Evolutionary conservation across 92 coral and sea anemone species (phyloP).

Genomic region (Siderastrea siderea): DNA sequence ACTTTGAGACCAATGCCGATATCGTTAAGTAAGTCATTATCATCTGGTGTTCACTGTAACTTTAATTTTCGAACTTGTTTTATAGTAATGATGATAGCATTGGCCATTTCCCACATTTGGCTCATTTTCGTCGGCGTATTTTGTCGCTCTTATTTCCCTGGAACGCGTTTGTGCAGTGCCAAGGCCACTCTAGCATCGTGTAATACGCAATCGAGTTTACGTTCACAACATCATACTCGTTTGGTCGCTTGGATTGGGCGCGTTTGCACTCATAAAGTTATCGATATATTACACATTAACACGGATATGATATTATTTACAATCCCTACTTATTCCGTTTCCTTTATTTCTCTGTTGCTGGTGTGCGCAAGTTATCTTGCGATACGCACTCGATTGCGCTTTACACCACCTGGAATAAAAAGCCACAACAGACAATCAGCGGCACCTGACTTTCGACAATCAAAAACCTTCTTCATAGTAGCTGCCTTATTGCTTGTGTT

Average conservation of each 20-base stretch:
- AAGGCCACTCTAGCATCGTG: constrained; percentile 16
- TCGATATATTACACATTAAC: neutral
- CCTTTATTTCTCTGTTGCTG: neutral
- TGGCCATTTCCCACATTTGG: too few species aligned
- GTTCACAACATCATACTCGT: neutral
- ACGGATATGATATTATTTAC: neutral
- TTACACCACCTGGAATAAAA: neutral
- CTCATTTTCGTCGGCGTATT: neutral
- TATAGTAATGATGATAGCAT: too few species aligned
- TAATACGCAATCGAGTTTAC: neutral
- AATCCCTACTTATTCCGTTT: neutral
- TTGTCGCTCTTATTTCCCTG: constrained; percentile 10
- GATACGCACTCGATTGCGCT: neutral
- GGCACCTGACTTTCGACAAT: neutral
- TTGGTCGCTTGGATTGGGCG: neutral
- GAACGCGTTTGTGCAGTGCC: constrained; percentile 19
- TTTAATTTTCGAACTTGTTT: too few species aligned
- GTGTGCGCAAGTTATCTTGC: neutral
- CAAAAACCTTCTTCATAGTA: neutral
- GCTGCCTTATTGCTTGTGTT: neutral
- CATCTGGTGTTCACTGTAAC: too few species aligned
- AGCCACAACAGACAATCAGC: neutral
- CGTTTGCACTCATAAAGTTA: neutral
- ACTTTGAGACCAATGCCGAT: too few species aligned
- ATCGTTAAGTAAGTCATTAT: too few species aligned